Conservation (phyloP, 2,797 vertebrate genomes). For the Parauchenoglanis ngamensis region DNA sequence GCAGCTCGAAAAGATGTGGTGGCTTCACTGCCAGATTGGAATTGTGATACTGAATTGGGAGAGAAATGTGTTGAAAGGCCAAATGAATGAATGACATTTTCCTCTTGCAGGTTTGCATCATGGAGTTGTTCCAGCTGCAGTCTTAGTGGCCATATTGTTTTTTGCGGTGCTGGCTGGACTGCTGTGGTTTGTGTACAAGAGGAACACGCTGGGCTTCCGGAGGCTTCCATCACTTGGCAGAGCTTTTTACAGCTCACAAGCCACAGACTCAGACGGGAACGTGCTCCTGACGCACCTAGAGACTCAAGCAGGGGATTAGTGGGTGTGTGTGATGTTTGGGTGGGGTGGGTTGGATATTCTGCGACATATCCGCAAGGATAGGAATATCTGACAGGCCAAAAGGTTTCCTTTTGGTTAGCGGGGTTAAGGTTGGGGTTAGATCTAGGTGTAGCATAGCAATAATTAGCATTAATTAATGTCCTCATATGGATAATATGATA, state of each 20-base stretch:
- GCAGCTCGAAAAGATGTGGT: neutral
- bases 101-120: conserved; percentile 76
- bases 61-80: neutral
- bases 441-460: conserved; percentile 1
- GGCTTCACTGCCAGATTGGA: neutral
- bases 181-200: conserved; percentile 79
- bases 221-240: conserved; percentile 73
- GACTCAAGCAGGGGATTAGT: conserved; percentile 73
- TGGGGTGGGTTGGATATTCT: neutral
- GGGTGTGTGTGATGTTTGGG: neutral
- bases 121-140: conserved; percentile 70
- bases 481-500: neutral
- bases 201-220: conserved; percentile 70
- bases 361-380: neutral
- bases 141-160: conserved; percentile 75
- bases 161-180: conserved; percentile 72
- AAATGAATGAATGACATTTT: neutral
- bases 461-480: neutral
- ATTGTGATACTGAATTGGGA: neutral
- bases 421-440: neutral
- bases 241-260: conserved; percentile 76
- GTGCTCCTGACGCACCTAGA: conserved; percentile 88
- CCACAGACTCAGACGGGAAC: conserved; percentile 80
- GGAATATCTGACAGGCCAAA: neutral
- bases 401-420: neutral